Base-by-base conservation (phyloP, 2,888 invertebrate genomes). In the Scaptomyza cyrtandrae region DNA sequence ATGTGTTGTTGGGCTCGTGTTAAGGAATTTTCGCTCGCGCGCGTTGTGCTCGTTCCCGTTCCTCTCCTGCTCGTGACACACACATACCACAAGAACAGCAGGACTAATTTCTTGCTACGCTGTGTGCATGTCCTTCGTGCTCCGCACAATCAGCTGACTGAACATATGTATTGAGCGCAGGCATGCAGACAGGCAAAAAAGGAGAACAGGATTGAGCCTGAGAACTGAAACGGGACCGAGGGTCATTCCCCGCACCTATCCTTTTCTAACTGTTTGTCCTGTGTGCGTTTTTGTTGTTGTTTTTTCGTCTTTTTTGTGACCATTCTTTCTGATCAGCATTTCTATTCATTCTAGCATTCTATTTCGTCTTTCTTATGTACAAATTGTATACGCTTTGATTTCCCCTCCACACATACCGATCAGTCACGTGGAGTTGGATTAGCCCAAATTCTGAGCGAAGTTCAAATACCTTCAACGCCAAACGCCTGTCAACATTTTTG, bases 11-110 rank as follows among this genome's bases (percentile, higher is more conserved):
- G 75, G 60, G 72, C 87, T 84, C 87, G 85, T 88, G 89, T 86
- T 85, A 64, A 86, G 89, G 87, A 85, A 85, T 88, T 83, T 84
- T 80, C 71, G 73, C 1, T 19, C 84, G 85, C 87, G 88, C 86
- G 72, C 79, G 72, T 84, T 86, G 65, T 64, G 62, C 72, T 71
- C 70, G 76, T 71, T 87, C 85, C 80, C 39, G 31, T 52, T 73
- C 60, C 65, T 33, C 59, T 63, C 58, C 50, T 80, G 64, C 80
- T 81, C 84, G 80, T 71, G 81, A 59, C 89, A 77, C 87, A 81
- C 87, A 74, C 75, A 73, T 72, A 78, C 78, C 81, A 73, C 71
- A 71, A 57, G 43, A 79, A 70, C 87, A 85, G 84, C 85, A 86
- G 87, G 88, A 85, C 87, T 75, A 88, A 88, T 86, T 86, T 64